These are phyloP conservation scores for Aythya baeri DNA, from an alignment of 2,113 vertebrate genomes.

Conservation along the genomic window DNA sequence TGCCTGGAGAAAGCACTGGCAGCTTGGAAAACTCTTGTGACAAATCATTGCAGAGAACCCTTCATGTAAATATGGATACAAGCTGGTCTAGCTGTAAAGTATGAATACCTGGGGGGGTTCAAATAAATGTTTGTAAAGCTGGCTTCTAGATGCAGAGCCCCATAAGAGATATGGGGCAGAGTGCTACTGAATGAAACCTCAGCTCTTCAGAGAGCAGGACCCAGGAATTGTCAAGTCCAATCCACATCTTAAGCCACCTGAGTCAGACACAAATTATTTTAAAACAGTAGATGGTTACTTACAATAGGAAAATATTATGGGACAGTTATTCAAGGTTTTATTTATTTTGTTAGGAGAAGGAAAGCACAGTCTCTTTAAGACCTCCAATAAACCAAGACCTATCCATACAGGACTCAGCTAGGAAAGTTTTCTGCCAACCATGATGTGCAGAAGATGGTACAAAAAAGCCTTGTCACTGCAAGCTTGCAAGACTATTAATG, in stretches of 20 bases:
- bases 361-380: background rate
- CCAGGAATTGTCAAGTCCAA: background rate
- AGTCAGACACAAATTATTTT: background rate
- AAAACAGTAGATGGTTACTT: background rate
- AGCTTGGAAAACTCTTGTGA: background rate
- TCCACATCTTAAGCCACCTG: background rate
- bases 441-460: background rate
- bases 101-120: rapidly evolving
- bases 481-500: background rate
- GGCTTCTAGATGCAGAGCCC: background rate
- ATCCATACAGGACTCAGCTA: background rate
- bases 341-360: background rate
- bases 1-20: background rate
- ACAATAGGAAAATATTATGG: background rate
- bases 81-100: background rate
- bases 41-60: background rate
- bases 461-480: background rate
- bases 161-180: background rate
- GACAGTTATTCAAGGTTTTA: background rate
- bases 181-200: background rate
- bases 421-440: background rate
- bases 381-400: background rate
- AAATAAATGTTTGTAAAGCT: background rate
- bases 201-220: background rate
- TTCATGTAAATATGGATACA: background rate